Evolutionary conservation across 2,797 vertebrate genomes (phyloP).

Genomic region (Onychomys arenicola): DNA sequence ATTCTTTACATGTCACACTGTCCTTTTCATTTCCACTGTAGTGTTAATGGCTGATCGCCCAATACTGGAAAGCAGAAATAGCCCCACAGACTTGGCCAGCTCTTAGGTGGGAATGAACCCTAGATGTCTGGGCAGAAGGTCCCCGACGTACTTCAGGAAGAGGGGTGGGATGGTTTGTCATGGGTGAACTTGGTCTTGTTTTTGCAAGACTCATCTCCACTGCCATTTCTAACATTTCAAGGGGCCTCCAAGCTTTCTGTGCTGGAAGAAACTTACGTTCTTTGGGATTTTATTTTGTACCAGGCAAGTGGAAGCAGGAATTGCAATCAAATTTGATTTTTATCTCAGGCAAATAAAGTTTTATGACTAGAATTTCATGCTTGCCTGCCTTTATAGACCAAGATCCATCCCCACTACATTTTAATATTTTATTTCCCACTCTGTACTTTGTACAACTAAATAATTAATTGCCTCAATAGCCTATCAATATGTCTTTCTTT

Average conservation of each 20-base stretch:
- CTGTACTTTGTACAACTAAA: constrained; percentile 92
- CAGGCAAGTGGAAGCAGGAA: neutral
- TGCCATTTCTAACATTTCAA: neutral
- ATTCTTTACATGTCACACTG: constrained; percentile 82
- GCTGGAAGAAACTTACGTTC: neutral
- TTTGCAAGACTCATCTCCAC: too few species aligned
- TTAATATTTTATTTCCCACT: constrained; percentile 82
- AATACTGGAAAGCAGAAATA: neutral
- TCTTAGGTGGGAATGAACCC: neutral
- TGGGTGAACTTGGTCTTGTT: too few species aligned
- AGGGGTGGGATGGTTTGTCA: too few species aligned
- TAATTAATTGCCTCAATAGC: constrained; percentile 95
- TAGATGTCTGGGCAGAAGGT: neutral
- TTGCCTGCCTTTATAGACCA: neutral
- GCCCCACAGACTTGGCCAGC: neutral
- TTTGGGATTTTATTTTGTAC: neutral
- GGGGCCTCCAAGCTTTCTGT: neutral
- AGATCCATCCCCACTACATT: neutral
- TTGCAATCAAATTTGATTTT: neutral
- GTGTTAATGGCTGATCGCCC: constrained; percentile 92
- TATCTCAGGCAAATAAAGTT: constrained; percentile 51
- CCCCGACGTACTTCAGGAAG: accelerated
- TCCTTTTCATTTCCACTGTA: constrained; percentile 86
- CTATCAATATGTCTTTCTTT: constrained; percentile 96
- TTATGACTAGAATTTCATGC: neutral